Base-by-base conservation (phyloP, 2,888 invertebrate genomes). In the Calephelis perditalis region DNA sequence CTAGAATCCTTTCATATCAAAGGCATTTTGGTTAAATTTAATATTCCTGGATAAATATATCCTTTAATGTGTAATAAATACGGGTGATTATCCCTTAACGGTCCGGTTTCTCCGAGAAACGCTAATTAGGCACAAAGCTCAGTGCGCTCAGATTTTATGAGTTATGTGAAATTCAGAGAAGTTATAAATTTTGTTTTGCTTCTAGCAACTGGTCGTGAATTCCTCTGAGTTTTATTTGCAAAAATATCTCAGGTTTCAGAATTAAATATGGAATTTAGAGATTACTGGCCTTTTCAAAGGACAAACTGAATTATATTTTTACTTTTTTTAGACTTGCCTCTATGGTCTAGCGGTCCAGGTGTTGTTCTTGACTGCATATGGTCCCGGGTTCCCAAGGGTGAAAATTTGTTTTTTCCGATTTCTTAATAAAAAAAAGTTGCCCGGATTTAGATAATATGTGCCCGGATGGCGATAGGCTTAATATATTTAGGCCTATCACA, bases 141-240 rank as follows among this genome's bases (percentile, higher is more conserved):
- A 68, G 68, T 72, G 71, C 74, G 70, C 63, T 68, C 69, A 72
- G 73, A 77, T 75, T 75, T 73, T 74, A 77, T 80, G 79, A 80
- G 73, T 79, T 79, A 79, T 74, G 73, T 71, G 71, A 63, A 67
- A 72, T 79, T 78, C 80, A 65, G 64, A 71, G 79, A 79, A 66
- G 66, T 65, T 65, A 68, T 67, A 67, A 65, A 69, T 67, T 63
- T 64, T 59, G 66, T 59, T 46, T 52, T 58, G 59, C 57, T 62
- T 66, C 65, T 65, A 67, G 64, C 69, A 66, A 67, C 40, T 55
- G 45, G 40, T 40, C 47, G 11, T 11, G 49, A 4, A 43, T 49
- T 52, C 47, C 58, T 49, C 26, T 10, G 40, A 40, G 40, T 49
- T 52, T 52, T 35, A 35, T 52, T 52, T 52, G 35, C 10, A 52